Base-by-base conservation (phyloP, 2,888 invertebrate genomes). In the Adelphocoris suturalis region DNA sequence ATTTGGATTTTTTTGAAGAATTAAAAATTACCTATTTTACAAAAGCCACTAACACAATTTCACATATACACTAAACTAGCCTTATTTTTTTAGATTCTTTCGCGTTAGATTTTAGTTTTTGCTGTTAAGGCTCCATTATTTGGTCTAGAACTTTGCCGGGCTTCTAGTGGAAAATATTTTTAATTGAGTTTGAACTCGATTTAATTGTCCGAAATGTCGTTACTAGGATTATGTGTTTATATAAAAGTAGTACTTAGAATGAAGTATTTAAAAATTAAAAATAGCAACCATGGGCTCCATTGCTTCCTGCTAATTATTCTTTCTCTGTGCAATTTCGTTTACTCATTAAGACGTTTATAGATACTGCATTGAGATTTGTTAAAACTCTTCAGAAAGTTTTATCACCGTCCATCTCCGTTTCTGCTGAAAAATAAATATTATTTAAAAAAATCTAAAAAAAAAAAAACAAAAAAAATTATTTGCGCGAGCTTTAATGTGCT, bases 401-500 rank as follows among this genome's bases (percentile, higher is more conserved):
- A 86, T 86, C 86, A 86, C 86, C 86, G 86, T 86, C 86, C 86
- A 86, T 86, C 86, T 76, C 86, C 86, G 75, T 76, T 68, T 61
- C 46, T 86, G 82, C 86, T 75, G 75, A 75, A n/a, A 75, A 76
- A 85, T 37, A 14, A 86, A 11, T 48, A 76, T n/a, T 47, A 86
- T 55, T 47, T 14, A 23, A 68, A 23, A 23, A 23, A 57, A 57
- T n/a, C 11, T n/a, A 57, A 57, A 57, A n/a, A 57, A 37, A 7
- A 37, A 37, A 37, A 37, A 37, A 37, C 2, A 37, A 37, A 52
- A n/a, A 37, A 61, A 37, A 61, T 23, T 86, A 86, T 86, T 86
- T 48, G 86, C 75, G 86, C 86, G 86, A 86, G 86, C 86, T 86
- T 86, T 86, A 86, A 86, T 86, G 86, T 86, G 86, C 86, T 86